Evolutionary conservation across 2,113 vertebrate genomes (phyloP).

Genomic region (Malurus elegans): DNA sequence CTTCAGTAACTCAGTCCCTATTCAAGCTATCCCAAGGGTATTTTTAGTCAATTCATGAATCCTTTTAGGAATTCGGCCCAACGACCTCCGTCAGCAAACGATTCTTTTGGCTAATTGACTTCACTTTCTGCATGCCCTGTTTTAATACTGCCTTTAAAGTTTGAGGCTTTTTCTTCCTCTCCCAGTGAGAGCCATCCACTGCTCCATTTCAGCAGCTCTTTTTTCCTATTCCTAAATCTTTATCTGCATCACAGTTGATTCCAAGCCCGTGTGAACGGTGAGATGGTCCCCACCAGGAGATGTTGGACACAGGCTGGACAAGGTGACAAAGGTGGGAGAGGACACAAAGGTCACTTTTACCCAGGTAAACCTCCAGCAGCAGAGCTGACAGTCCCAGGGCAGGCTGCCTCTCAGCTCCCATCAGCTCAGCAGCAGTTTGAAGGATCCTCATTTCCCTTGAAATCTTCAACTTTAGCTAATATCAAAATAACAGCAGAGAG

Average conservation of each 20-base stretch:
- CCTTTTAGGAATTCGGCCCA: slow-evolving; percentile 51
- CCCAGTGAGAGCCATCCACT: not conserved
- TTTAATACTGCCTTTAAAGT: slow-evolving; percentile 55
- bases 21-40: slow-evolving; percentile 55
- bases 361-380: not conserved
- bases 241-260: not conserved
- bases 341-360: not conserved
- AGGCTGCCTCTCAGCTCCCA: not conserved
- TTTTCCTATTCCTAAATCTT: not conserved
- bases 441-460: not conserved
- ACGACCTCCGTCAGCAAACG: slow-evolving; percentile 28
- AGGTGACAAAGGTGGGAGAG: not conserved
- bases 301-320: not conserved
- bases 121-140: slow-evolving; percentile 38
- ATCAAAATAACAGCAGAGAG: not conserved
- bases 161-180: slow-evolving; percentile 26
- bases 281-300: not conserved
- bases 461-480: not conserved
- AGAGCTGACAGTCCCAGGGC: not conserved
- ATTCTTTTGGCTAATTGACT: slow-evolving; percentile 68
- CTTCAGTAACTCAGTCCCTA: slow-evolving; percentile 61
- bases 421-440: not conserved
- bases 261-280: not conserved
- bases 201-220: not conserved
- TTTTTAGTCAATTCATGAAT: slow-evolving; percentile 59